Evolutionary conservation across 2,797 vertebrate genomes (phyloP).

Genomic region (Pachyuromys duprasi): DNA sequence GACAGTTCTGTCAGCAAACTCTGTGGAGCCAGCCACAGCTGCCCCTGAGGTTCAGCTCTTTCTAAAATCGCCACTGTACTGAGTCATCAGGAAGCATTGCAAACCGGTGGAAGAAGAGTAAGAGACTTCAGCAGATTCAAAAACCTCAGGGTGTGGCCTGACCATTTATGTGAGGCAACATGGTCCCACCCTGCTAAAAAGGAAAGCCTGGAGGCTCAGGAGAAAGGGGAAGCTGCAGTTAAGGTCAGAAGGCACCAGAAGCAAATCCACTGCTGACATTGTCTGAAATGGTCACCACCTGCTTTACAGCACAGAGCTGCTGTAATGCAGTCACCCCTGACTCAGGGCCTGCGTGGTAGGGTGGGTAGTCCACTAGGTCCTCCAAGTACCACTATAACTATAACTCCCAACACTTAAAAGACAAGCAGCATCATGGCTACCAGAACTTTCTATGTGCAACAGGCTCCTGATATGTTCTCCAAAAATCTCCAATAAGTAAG

Average conservation of each 20-base stretch:
- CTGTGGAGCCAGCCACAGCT: neutral
- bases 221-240: neutral
- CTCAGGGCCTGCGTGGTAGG: neutral
- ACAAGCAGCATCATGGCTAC: neutral
- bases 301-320: neutral
- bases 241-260: neutral
- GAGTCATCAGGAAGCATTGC: neutral
- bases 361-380: neutral
- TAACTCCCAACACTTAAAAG: neutral
- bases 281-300: accelerated
- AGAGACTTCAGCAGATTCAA: neutral
- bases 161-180: neutral
- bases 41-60: neutral
- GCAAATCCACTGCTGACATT: neutral
- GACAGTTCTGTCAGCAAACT: neutral
- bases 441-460: neutral
- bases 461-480: neutral
- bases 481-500: neutral
- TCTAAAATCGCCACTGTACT: neutral
- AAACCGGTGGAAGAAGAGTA: neutral
- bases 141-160: neutral
- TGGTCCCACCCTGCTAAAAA: neutral
- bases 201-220: neutral
- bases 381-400: neutral
- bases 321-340: no score